Evolutionary conservation across 2,888 invertebrate species (phyloP), one percentile per base, ranked within the genome.

Genomic region (Laothoe populi): DNA sequence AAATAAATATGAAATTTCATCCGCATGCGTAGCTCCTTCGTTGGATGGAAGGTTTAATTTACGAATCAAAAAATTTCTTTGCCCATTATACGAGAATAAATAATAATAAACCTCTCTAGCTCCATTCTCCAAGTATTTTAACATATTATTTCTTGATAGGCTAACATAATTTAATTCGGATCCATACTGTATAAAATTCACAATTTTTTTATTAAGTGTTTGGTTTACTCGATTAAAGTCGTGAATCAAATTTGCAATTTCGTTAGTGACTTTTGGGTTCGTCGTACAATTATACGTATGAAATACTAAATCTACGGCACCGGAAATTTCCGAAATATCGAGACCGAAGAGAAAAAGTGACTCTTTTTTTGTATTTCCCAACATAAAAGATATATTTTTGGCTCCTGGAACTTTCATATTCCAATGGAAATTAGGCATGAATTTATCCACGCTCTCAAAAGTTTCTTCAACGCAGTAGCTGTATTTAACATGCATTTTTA

Each of bases 81-180:
- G 72, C 2, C 88, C 86, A 10, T 70, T 71, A 59, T 86, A 85
- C 0, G 76, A 73, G 57, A 88, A 88, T 38, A 86, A 48, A 38
- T 82, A 86, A 40, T 80, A 71, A 65, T 76, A 87, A 63, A 5
- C 70, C 71, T n/a, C n/a, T 26, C 19, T 53, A 0, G 35, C 59
- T 13, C 46, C 59, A n/a, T 53, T 59, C 13, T 44, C 58, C n/a
- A 62, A 16, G 24, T 48, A 62, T 10, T 57, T 53, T 21, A 24
- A 16, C 42, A 62, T 48, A 40, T n/a, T 53, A 2, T 16, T 23
- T 11, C 23, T 49, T 4, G 60, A 48, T 4, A 23, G 7, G 5
- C 26, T 10, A 4, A 21, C 8, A 16, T 13, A 60, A 24, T 53
- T 7, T 42, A 40, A 38, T 16, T 53, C 49, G 1, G 10, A n/a